phyloP scores from a whole-genome alignment of 2,888 invertebrate species.

The Brenthis ino region DNA sequence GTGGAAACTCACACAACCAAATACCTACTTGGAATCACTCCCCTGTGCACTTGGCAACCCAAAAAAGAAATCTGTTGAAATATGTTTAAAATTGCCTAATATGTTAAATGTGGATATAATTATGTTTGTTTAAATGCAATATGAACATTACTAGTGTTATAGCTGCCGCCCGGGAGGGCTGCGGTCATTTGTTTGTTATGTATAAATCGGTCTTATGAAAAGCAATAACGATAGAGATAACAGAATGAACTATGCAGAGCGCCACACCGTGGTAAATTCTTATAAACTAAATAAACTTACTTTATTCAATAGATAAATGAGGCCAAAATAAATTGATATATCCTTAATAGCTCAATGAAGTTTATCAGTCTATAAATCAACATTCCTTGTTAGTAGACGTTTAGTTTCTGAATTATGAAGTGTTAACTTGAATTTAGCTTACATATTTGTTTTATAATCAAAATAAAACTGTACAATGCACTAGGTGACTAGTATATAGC shows the following conservation, averaged over 20 bases:
- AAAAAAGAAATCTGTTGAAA: slow-evolving; percentile 18
- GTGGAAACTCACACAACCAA: neutral
- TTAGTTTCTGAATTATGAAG: slow-evolving; percentile 24
- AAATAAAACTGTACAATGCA: slow-evolving; percentile 48
- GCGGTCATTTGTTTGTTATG: slow-evolving; percentile 33
- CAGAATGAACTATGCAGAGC: slow-evolving; percentile 26
- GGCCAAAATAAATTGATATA: slow-evolving; percentile 27
- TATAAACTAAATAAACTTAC: slow-evolving; percentile 10
- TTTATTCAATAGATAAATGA: slow-evolving; percentile 27
- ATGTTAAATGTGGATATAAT: slow-evolving; percentile 23
- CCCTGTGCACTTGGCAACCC: neutral
- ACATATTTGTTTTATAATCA: neutral
- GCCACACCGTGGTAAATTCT: slow-evolving; percentile 19
- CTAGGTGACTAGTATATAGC: slow-evolving; percentile 29
- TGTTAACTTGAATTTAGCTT: slow-evolving; percentile 41
- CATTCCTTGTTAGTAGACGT: slow-evolving; percentile 36
- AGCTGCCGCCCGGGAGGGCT: slow-evolving; percentile 19
- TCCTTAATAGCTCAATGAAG: slow-evolving; percentile 30
- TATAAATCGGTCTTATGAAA: slow-evolving; percentile 36
- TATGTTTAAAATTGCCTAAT: slow-evolving; percentile 26
- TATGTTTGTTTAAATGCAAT: slow-evolving; percentile 26
- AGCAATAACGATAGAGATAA: slow-evolving; percentile 34
- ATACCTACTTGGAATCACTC: slow-evolving; percentile 3
- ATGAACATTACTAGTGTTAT: slow-evolving; percentile 23
- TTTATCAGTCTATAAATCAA: slow-evolving; percentile 26